phyloP scores from a whole-genome alignment of 2,113 vertebrate species.

The Rhadina sibilatrix region DNA sequence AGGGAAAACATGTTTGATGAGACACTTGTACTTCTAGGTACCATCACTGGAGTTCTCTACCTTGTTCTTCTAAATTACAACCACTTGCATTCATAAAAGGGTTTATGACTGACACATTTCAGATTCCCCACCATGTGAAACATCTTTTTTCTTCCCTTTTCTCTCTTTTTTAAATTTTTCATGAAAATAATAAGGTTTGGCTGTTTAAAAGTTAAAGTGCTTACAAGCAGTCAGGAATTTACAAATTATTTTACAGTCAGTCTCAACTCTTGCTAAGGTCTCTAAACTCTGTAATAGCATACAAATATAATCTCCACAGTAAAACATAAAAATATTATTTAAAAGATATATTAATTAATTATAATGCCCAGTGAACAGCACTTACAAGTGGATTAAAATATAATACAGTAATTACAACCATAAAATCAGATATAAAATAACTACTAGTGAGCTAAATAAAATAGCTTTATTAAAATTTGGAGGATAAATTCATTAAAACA shows the following conservation, averaged over 20 bases:
- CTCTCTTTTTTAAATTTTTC: background rate
- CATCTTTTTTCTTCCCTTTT: background rate
- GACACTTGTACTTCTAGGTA: background rate
- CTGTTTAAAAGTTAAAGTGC: background rate
- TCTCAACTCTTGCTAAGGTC: background rate
- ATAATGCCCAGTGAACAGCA: background rate
- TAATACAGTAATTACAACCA: background rate
- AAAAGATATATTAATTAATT: background rate
- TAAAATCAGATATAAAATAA: slow-evolving; percentile 34
- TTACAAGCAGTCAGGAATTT: background rate
- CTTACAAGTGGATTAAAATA: slow-evolving; percentile 4
- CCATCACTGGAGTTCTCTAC: background rate
- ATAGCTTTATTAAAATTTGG: slow-evolving; percentile 14
- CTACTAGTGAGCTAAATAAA: background rate
- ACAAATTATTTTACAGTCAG: background rate
- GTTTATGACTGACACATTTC: background rate
- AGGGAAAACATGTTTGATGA: background rate
- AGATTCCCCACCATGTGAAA: background rate
- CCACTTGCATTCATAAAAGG: background rate
- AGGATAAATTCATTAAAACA: slow-evolving; percentile 21
- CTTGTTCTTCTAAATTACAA: background rate
- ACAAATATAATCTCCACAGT: background rate
- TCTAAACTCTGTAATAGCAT: background rate
- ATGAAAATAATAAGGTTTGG: background rate
- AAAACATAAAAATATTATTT: background rate